Percentiles rank a stretch among this genome's conserved stretches.
phyloP scores from a whole-genome alignment of 2,797 vertebrate genomes.

The Sphenodon punctatus region DNA sequence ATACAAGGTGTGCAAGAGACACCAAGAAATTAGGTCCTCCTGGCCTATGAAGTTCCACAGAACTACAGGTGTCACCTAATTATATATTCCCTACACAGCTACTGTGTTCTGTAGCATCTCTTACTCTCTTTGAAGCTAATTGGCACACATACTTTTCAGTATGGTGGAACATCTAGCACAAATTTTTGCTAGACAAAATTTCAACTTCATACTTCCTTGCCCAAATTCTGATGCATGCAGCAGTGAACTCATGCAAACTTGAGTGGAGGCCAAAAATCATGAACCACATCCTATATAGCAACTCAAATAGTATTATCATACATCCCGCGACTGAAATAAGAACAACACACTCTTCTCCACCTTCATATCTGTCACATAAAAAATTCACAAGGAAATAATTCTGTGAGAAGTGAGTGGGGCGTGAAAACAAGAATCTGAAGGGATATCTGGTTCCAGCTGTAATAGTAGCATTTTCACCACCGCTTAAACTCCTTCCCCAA shows the following conservation, averaged over 20 bases:
- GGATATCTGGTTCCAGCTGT: conserved; percentile 59
- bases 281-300: conserved; percentile 16
- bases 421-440: conserved; percentile 54
- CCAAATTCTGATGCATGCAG: conserved; percentile 2
- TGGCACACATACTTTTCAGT: too few species aligned
- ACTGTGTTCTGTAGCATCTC: too few species aligned
- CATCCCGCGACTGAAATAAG: conserved; percentile 25
- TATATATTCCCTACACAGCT: too few species aligned
- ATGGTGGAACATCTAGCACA: too few species aligned
- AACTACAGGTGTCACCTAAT: too few species aligned
- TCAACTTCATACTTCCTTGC: conserved; percentile 8
- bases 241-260: conserved; percentile 48
- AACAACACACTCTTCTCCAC: conserved; percentile 4
- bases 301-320: conserved; percentile 11
- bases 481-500: conserved; percentile 54
- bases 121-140: too few species aligned
- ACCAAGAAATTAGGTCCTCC: too few species aligned
- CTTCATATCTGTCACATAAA: conserved; percentile 37
- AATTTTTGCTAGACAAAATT: too few species aligned
- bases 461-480: conserved; percentile 60
- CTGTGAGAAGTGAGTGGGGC: conserved; percentile 38
- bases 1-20: too few species aligned
- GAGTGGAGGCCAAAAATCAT: background rate
- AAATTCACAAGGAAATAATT: conserved; percentile 54
- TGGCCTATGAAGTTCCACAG: too few species aligned